phyloP scores from a whole-genome alignment of 2,888 invertebrate species.

The Drosophila paranaensis region DNA sequence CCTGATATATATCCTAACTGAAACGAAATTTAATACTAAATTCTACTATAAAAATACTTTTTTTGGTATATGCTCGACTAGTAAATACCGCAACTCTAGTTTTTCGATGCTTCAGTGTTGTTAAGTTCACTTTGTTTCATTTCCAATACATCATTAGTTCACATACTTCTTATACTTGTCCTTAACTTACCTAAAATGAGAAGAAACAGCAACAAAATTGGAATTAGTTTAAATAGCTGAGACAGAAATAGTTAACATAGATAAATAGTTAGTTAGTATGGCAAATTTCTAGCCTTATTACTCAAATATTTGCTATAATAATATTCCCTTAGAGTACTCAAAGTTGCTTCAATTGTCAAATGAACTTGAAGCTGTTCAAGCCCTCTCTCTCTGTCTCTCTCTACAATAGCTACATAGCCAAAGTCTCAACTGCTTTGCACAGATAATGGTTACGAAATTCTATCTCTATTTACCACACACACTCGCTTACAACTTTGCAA shows the following conservation, averaged over 20 bases:
- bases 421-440: background rate
- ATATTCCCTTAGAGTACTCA: too few species aligned
- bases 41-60: background rate
- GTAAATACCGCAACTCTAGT: background rate
- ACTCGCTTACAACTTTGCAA: background rate
- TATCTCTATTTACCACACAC: background rate
- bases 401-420: too few species aligned
- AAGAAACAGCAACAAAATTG: background rate
- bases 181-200: constrained; percentile 18
- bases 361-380: background rate
- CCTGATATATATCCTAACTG: too few species aligned
- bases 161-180: background rate
- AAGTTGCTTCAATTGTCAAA: background rate
- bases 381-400: too few species aligned
- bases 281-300: background rate
- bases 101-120: background rate
- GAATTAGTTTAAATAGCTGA: background rate
- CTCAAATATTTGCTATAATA: background rate
- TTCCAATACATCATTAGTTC: background rate
- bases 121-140: background rate
- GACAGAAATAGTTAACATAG: too few species aligned
- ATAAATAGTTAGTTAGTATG: background rate
- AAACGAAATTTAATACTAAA: background rate
- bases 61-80: background rate
- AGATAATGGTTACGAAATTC: background rate